A percentile compares a stretch with the other conserved stretches of the same genome.
phyloP scores from a whole-genome alignment of 2,888 invertebrate species.

The Nineta flava region DNA sequence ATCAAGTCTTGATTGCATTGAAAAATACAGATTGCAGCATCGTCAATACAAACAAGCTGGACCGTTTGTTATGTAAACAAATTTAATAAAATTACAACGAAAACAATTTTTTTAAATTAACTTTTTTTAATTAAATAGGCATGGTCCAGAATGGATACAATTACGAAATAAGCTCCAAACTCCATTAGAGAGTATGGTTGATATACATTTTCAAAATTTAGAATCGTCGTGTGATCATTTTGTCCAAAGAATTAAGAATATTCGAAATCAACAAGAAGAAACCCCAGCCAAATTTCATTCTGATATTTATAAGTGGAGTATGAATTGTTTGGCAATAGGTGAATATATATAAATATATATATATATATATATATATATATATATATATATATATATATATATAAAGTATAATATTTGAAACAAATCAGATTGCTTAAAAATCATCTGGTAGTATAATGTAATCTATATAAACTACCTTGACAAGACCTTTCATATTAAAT shows the following conservation, averaged over 20 bases:
- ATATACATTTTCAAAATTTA: constrained; percentile 1
- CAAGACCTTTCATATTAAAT: too few relatives aligned
- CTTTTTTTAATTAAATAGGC: constrained; percentile 23
- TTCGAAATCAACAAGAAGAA: constrained; percentile 47
- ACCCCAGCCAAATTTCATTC: constrained; percentile 37
- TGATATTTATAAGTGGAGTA: constrained; percentile 49
- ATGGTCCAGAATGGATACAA: constrained; percentile 41
- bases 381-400: neutral
- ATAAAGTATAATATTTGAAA: too few relatives aligned
- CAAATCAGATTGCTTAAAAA: neutral
- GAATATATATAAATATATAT: neutral
- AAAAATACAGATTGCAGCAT: constrained; percentile 42
- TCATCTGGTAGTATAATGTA: neutral
- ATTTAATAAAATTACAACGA: neutral
- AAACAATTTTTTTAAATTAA: neutral
- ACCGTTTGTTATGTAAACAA: constrained; percentile 38
- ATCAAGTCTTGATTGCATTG: constrained; percentile 44
- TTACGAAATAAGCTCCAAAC: constrained; percentile 32
- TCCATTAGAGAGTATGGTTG: constrained; percentile 28
- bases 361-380: neutral
- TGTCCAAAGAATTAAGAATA: constrained; percentile 30
- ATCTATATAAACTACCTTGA: too few relatives aligned
- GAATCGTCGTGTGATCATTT: constrained; percentile 28
- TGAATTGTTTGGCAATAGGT: constrained; percentile 42
- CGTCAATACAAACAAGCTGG: constrained; percentile 37